These are phyloP conservation scores for Spinibarbus caldwelli DNA, from an alignment of 2,797 vertebrate genomes.

Conservation along the genomic window DNA sequence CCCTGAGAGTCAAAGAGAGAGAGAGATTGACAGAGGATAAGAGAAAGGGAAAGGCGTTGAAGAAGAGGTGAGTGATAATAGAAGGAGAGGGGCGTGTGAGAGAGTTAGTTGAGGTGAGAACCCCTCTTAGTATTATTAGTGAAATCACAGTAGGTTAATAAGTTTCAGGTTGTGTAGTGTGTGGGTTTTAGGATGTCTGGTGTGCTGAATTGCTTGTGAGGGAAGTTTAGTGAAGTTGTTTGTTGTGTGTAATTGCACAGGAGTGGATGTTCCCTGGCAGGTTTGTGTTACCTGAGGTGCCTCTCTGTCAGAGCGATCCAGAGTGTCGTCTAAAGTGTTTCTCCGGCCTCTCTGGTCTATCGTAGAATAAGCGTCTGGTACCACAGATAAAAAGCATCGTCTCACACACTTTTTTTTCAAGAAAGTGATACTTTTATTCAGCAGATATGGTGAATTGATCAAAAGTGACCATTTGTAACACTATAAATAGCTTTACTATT, in stretches of 20 bases:
- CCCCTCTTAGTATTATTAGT: conserved; percentile 24
- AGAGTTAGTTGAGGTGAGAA: conserved; percentile 57
- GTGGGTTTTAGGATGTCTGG: conserved; percentile 63
- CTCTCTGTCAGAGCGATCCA: conserved; percentile 87
- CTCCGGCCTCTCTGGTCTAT: conserved; percentile 90
- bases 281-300: conserved; percentile 81
- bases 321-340: conserved; percentile 89
- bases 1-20: conserved; percentile 75
- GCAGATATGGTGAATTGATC: not conserved
- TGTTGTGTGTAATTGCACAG: conserved; percentile 10
- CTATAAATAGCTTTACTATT: not conserved
- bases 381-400: conserved; percentile 5
- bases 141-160: conserved; percentile 23
- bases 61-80: conserved; percentile 51
- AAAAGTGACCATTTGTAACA: no score
- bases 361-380: conserved; percentile 85
- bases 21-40: conserved; percentile 51
- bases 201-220: conserved; percentile 67
- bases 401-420: no score
- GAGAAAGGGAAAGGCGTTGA: conserved; percentile 42
- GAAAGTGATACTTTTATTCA: not conserved
- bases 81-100: conserved; percentile 30
- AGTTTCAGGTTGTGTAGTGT: conserved; percentile 22
- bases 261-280: conserved; percentile 31
- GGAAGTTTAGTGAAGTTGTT: conserved; percentile 49